These are phyloP conservation scores for Halcyon badia DNA, from an alignment of 2,797 vertebrate species.

Conservation along the genomic window DNA sequence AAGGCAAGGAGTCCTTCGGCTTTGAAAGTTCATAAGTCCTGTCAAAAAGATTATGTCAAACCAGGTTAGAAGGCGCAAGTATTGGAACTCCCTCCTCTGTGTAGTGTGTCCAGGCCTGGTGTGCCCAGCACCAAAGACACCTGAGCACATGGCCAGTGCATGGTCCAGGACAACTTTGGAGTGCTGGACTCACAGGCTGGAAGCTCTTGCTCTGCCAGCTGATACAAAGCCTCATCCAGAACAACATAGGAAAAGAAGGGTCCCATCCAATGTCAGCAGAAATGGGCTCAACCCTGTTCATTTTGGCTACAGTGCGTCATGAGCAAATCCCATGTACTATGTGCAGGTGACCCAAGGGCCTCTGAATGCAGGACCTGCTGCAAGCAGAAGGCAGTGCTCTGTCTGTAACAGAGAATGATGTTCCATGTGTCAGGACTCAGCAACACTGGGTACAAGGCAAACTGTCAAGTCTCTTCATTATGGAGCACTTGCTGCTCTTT, in stretches of 20 bases:
- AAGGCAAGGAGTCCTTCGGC: not conserved
- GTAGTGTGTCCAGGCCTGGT: not conserved
- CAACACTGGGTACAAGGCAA: not conserved
- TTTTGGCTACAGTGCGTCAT: not conserved
- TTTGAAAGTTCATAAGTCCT: not conserved
- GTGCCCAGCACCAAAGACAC: too few species aligned
- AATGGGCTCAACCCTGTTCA: not conserved
- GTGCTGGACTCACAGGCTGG: not conserved
- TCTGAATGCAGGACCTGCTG: not conserved
- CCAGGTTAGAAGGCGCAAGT: not conserved
- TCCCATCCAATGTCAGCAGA: not conserved
- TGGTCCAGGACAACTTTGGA: not conserved
- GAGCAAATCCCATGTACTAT: fast-evolving
- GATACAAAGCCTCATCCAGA: not conserved
- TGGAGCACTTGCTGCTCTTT: not conserved
- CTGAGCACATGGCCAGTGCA: fast-evolving
- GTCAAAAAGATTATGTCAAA: not conserved
- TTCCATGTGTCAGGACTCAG: not conserved
- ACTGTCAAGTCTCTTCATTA: fast-evolving
- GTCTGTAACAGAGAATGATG: not conserved
- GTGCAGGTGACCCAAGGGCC: not conserved
- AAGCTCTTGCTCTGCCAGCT: not conserved
- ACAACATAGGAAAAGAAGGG: not conserved
- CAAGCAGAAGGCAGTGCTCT: not conserved
- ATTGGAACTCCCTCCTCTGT: fast-evolving